A percentile compares a stretch with the other conserved stretches of the same genome.
phyloP scores from a whole-genome alignment of 2,113 vertebrate species.

The Chionis minor region DNA sequence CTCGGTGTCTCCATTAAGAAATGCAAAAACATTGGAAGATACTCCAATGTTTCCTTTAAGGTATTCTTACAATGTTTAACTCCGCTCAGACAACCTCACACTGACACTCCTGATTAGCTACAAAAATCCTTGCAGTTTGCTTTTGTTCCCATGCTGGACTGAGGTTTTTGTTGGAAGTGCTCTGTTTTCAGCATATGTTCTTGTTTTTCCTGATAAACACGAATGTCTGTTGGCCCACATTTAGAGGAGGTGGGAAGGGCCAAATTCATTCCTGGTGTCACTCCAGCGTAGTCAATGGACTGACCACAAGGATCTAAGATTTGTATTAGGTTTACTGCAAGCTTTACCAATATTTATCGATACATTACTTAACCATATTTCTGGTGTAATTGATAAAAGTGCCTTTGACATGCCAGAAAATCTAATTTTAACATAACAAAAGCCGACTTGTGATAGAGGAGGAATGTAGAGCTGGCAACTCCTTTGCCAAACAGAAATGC shows the following conservation, averaged over 20 bases:
- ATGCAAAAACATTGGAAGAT: not conserved
- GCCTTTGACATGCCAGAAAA: not conserved
- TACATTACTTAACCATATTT: not conserved
- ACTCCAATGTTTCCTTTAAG: not conserved
- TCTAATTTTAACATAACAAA: not conserved
- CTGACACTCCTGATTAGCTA: not conserved
- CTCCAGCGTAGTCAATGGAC: not conserved
- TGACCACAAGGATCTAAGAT: not conserved
- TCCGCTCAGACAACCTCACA: not conserved
- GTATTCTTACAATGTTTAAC: not conserved
- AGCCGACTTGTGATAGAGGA: not conserved
- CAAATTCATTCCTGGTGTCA: conserved; percentile 25
- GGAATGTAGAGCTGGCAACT: not conserved
- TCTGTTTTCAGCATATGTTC: conserved; percentile 70
- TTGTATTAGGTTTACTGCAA: not conserved
- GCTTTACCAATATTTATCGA: not conserved
- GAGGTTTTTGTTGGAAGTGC: conserved; percentile 67
- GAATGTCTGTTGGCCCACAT: conserved; percentile 44
- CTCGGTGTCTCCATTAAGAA: not conserved
- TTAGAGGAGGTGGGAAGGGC: conserved; percentile 28
- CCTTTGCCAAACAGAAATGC: not conserved
- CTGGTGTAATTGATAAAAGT: not conserved
- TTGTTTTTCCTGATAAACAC: conserved; percentile 70
- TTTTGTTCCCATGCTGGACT: conserved; percentile 35
- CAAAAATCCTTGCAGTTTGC: not conserved